Base-by-base conservation (phyloP, 92 coral and sea anemone genomes). In the Chrysogorgia sp. region DNA sequence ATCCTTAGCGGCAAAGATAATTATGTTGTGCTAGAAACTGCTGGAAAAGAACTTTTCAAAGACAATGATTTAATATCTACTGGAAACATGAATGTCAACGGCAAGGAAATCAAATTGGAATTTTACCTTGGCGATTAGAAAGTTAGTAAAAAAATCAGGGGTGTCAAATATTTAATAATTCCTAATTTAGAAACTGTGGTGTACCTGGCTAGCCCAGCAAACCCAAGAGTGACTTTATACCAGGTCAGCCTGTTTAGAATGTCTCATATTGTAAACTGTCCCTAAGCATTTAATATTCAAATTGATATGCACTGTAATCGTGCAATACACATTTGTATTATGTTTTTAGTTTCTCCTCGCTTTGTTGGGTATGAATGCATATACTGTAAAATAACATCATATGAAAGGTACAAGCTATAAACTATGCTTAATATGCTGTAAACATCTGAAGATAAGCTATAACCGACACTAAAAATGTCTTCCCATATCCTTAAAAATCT, bases 91-190 rank as follows among this genome's bases (percentile, higher is more conserved):
- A 49, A 71, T 53, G 77, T 71, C 45, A 33, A 53, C 50, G 77
- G 77, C 23, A 71, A 35, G 45, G 77, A 71, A 71, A 71, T 71
- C n/a, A 71, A 25, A 32, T 71, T 71, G 45, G 77, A 71, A 22
- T 71, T 71, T 49, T 52, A 71, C 77, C 41, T 71, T 10, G 77
- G 63, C 17, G 77, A 71, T 71, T 71, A 71, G 28, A 71, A 71
- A 63, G 77, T 71, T 57, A 14, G 63, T 57, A 14, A 8, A 8
- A 43, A 17, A 43, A n/a, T n/a, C n/a, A n/a, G n/a, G n/a, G n/a
- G 17, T 17, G 17, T 8, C 17, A 43, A 7, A 52, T 3, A 5
- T 5, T 17, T 37, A 6, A 52, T 52, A 52, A 52, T 5, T 17
- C 21, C 17, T 52, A 52, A 52, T 52, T 23, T n/a, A n/a, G n/a